Percentiles rank a stretch among this genome's conserved stretches.
These are phyloP conservation scores for Drosophila imparisetae DNA, from an alignment of 2,888 invertebrate species.

Conservation along the genomic window DNA sequence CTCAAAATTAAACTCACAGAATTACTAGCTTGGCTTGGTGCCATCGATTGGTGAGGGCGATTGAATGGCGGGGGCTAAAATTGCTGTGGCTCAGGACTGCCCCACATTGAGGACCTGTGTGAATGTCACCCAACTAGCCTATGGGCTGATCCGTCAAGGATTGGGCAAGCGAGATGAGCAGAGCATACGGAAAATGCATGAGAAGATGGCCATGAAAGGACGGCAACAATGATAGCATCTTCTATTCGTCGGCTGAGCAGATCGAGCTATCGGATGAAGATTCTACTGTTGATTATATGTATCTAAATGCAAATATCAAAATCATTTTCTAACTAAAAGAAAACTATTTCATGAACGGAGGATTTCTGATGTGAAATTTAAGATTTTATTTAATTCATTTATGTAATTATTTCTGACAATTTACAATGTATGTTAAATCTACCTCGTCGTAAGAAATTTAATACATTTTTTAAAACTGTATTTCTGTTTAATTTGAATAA, in stretches of 20 bases:
- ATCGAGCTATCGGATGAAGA: constrained; percentile 7
- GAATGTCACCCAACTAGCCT: constrained; percentile 3
- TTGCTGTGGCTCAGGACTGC: constrained; percentile 50
- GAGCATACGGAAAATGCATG: not conserved
- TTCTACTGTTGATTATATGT: not conserved
- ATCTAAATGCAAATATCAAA: not conserved
- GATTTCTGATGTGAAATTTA: not conserved
- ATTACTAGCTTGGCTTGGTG: constrained; percentile 27
- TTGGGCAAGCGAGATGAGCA: constrained; percentile 9
- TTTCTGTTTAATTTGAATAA: not conserved
- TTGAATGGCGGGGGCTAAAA: constrained; percentile 20
- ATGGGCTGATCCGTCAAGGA: constrained; percentile 29
- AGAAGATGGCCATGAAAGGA: not conserved
- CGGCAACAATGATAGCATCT: not conserved
- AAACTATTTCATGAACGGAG: not conserved
- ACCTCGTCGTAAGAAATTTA: no score
- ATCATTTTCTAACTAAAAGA: not conserved
- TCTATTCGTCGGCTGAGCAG: constrained; percentile 25
- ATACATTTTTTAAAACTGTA: not conserved
- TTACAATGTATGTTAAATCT: not conserved
- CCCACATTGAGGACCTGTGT: constrained; percentile 33
- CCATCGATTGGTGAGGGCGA: constrained; percentile 6
- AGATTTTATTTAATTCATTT: not conserved
- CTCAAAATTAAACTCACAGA: constrained; percentile 23
- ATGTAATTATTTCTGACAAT: not conserved